Percentiles rank a stretch among this genome's conserved stretches.
These are phyloP conservation scores for Babylonia areolata DNA, from an alignment of 1,140 invertebrate genomes.

Conservation along the genomic window DNA sequence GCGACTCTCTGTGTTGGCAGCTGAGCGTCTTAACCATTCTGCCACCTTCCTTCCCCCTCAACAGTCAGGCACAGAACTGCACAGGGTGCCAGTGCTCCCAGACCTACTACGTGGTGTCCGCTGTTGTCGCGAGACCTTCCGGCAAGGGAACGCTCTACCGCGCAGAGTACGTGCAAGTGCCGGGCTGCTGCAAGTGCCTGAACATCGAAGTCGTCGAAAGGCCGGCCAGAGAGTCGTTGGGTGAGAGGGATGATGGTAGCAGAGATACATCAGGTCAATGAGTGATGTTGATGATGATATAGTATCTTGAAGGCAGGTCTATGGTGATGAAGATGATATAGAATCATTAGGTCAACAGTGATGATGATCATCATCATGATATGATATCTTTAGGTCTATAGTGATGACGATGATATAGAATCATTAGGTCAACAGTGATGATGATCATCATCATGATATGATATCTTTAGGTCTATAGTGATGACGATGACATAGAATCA, in stretches of 20 bases:
- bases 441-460: no score
- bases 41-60: no score
- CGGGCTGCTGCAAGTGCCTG: conserved; percentile 8
- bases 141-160: background rate
- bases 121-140: background rate
- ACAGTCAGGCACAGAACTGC: background rate
- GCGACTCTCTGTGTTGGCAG: no score
- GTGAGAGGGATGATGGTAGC: background rate
- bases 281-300: background rate
- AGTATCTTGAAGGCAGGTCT: background rate
- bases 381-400: background rate
- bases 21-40: no score
- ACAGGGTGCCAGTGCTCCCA: conserved; percentile 1
- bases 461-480: no score
- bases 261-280: background rate
- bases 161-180: background rate
- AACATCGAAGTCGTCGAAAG: background rate
- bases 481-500: no score
- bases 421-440: no score
- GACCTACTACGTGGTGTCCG: background rate
- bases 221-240: no score
- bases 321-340: no score
- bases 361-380: no score
- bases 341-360: no score
- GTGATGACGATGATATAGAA: no score